A percentile compares a stretch with the other conserved stretches of the same genome.
phyloP scores from a whole-genome alignment of 37 sponge, comb jelly and placozoan species.

The Amphimedon queenslandica region DNA sequence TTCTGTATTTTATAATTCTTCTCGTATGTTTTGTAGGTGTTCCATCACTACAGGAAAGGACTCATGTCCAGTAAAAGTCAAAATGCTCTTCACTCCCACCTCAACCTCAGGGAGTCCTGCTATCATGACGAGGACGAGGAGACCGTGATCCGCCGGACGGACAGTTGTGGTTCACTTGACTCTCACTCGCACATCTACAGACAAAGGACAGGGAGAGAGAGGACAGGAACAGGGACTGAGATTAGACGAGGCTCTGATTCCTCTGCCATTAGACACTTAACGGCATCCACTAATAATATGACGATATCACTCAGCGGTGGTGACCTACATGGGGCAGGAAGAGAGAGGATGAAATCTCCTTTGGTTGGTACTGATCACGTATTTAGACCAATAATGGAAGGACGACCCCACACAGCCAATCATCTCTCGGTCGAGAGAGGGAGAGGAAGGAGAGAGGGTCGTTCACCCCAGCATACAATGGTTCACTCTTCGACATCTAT shows the following conservation, averaged over 20 bases:
- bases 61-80: background rate
- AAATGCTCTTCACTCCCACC: background rate
- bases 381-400: background rate
- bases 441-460: background rate
- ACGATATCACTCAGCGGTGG: background rate
- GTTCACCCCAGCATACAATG: no score
- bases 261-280: background rate
- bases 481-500: background rate
- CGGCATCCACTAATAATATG: background rate
- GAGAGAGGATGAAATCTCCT: no score
- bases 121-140: no score
- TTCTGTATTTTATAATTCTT: no score
- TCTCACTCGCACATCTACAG: conserved; percentile 8
- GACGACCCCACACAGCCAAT: background rate
- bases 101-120: background rate
- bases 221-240: no score
- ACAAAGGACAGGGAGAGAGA: background rate
- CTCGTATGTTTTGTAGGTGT: no score
- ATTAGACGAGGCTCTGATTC: background rate
- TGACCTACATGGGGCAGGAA: background rate
- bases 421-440: background rate
- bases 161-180: conserved; percentile 84
- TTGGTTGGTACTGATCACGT: background rate
- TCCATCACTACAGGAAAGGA: no score
- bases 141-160: conserved; percentile 33